Conservation (phyloP, 2,797 vertebrate species). For the Sardinella longiceps region DNA sequence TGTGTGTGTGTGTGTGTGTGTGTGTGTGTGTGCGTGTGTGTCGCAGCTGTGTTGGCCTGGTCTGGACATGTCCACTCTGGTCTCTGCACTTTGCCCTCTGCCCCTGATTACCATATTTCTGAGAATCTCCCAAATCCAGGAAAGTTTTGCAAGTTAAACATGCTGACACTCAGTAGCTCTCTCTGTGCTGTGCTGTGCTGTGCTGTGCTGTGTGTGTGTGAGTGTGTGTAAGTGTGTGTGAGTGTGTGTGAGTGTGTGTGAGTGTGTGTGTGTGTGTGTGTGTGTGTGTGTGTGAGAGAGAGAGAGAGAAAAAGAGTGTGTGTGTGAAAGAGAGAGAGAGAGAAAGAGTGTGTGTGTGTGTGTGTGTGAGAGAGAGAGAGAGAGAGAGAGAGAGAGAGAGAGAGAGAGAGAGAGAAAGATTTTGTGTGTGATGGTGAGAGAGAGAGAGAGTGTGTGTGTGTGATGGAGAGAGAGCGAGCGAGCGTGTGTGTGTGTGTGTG, state of each 20-base stretch:
- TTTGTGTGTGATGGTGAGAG: not conserved
- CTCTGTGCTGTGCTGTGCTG: too few relatives aligned
- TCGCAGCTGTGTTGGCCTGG: not conserved
- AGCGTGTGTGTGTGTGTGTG: not conserved
- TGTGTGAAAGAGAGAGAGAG: too few relatives aligned
- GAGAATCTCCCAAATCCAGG: not conserved
- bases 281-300: too few relatives aligned
- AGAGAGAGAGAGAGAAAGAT: too few relatives aligned
- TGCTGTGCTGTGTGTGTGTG: not conserved
- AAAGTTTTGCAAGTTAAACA: not conserved
- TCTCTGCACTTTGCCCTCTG: not conserved
- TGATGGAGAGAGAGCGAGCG: too few relatives aligned
- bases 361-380: too few relatives aligned
- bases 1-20: not conserved
- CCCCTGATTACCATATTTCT: not conserved
- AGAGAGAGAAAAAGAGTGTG: too few relatives aligned
- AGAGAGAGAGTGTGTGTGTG: not conserved
- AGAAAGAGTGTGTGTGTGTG: too few relatives aligned
- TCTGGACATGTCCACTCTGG: not conserved
- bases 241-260: not conserved
- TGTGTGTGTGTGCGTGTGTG: not conserved
- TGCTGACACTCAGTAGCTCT: not conserved
- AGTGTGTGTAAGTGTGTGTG: not conserved
- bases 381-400: too few relatives aligned
- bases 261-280: not conserved